A percentile compares a stretch with the other conserved stretches of the same genome.
Conservation (phyloP, 1,140 invertebrate genomes). For the Nylanderia fulva region DNA sequence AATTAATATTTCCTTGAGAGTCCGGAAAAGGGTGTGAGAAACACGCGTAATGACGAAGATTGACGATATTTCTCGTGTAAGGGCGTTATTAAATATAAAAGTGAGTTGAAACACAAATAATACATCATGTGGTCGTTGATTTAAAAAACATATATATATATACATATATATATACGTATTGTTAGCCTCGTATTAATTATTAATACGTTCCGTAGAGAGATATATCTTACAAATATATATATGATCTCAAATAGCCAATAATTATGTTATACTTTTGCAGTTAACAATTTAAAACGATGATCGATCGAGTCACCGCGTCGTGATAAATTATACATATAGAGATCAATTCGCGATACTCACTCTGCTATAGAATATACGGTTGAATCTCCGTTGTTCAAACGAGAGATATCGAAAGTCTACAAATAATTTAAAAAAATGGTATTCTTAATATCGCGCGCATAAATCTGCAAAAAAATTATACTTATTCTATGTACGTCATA, state of each 20-base stretch:
- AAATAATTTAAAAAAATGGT: slow-evolving; percentile 59
- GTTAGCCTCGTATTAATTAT: background rate
- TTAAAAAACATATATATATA: background rate
- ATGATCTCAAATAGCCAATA: slow-evolving; percentile 29
- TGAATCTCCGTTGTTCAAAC: slow-evolving; percentile 60
- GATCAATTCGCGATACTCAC: slow-evolving; percentile 26
- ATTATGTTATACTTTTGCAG: slow-evolving; percentile 20
- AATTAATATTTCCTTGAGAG: background rate
- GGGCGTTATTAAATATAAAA: slow-evolving; percentile 8
- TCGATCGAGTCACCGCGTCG: slow-evolving; percentile 6
- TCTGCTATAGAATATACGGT: slow-evolving; percentile 48
- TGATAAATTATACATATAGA: background rate
- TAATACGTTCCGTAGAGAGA: slow-evolving; percentile 10
- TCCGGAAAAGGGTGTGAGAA: background rate
- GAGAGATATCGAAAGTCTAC: slow-evolving; percentile 43
- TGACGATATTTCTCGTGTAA: slow-evolving; percentile 27
- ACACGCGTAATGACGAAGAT: slow-evolving; percentile 7
- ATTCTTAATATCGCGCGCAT: slow-evolving; percentile 61
- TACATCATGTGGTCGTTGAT: background rate
- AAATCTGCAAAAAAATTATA: slow-evolving; percentile 61
- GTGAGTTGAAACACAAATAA: background rate
- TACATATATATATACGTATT: slow-evolving; percentile 6
- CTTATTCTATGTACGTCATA: slow-evolving; percentile 65
- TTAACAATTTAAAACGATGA: background rate
- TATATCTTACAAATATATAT: slow-evolving; percentile 19